Base-by-base conservation (phyloP, 2,888 invertebrate genomes). In the Gari tellinella region DNA sequence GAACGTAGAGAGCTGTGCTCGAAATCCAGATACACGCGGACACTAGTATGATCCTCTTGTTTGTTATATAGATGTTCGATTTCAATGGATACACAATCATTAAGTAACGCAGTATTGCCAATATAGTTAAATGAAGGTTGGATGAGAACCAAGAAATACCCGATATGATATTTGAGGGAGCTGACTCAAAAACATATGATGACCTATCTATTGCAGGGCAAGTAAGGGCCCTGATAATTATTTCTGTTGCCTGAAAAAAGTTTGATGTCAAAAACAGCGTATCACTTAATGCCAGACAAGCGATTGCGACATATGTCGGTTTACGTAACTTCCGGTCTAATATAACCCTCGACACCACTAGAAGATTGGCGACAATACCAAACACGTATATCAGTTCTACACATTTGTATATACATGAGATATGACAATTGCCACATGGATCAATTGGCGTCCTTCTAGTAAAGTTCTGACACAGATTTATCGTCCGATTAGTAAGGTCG, bases 111-210 rank as follows among this genome's bases (percentile, higher is more conserved):
- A 62, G 43, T 14, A 62, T 25, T 1, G 62, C 25, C 53, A 62
- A 17, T 8, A 62, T 25, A 8, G 62, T 43, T 26, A 62, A 15
- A 21, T 62, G 62, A 0, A 40, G 45, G 17, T 52, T 62, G 2
- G 62, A 52, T 14, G 43, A 15, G 23, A 52, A 62, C 62, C 62
- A 62, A 17, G n/a, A 31, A n/a, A 37, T 31, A 1, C 52, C 62
- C 0, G 0, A 38, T 2, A 48, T 21, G 8, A 45, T 12, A 2
- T 12, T 14, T 26, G 26, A 43, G 14, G 17, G 1, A n/a, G 37
- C 17, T 19, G 41, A 40, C 12, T 8, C 1, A 15, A 60, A 31
- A 8, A 21, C 1, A 3, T 31, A 25, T 1, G 0, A 5, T 7
- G 1, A 14, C 2, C 7, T n/a, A 1, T 37, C 37, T 38, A 45